Evolutionary conservation across 2,113 vertebrate species (phyloP).

Genomic region (Penelope pileata): DNA sequence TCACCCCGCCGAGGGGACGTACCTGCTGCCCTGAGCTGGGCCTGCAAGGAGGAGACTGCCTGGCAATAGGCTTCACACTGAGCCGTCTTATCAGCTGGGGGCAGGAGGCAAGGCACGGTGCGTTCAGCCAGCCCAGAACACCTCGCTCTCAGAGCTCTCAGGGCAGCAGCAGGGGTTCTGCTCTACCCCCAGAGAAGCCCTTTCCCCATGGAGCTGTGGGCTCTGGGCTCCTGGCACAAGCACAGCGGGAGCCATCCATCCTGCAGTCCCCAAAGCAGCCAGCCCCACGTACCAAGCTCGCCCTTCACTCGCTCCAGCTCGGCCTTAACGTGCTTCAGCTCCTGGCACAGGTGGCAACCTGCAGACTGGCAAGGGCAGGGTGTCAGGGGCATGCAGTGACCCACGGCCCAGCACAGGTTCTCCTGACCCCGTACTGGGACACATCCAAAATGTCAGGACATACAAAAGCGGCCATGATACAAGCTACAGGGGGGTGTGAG

Average conservation of each 20-base stretch:
- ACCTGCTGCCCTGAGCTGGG: constrained; percentile 37
- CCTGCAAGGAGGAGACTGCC: background rate
- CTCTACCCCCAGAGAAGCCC: background rate
- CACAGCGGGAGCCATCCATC: background rate
- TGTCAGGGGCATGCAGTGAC: background rate
- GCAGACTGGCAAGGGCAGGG: background rate
- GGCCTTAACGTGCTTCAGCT: background rate
- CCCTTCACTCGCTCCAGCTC: background rate
- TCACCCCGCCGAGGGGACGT: background rate
- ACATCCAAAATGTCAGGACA: background rate
- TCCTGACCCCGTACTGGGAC: background rate
- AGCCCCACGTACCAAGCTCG: background rate
- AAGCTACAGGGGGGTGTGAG: background rate
- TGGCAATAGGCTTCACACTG: background rate
- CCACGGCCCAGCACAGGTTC: background rate
- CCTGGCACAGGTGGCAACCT: background rate
- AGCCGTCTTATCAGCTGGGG: constrained; percentile 17
- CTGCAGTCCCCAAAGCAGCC: background rate
- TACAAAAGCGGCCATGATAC: background rate
- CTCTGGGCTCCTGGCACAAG: background rate
- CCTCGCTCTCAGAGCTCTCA: background rate
- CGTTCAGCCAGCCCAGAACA: background rate
- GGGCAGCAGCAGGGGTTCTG: background rate
- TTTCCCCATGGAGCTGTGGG: background rate
- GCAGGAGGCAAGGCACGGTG: background rate